Conservation (phyloP, 2,797 vertebrate genomes). For the Scarus forsteni region DNA sequence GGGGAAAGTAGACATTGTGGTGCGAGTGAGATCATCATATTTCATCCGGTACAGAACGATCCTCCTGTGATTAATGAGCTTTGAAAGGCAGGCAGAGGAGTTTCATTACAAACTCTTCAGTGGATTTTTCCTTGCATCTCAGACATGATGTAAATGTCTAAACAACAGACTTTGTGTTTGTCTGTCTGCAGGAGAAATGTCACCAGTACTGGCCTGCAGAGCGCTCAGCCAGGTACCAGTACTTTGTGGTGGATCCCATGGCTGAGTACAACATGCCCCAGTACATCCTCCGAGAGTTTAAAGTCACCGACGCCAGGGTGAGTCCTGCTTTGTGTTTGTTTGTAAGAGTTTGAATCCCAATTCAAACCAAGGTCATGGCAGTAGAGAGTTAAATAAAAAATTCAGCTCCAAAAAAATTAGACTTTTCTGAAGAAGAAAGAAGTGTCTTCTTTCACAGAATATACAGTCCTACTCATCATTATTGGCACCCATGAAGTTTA, state of each 20-base stretch:
- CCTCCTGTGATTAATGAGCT: slow-evolving; percentile 25
- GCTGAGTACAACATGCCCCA: slow-evolving; percentile 99
- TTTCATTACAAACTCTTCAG: slow-evolving; percentile 19
- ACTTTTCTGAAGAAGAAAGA: too few species aligned
- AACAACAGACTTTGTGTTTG: slow-evolving; percentile 29
- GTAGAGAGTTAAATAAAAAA: too few species aligned
- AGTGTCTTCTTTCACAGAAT: too few species aligned
- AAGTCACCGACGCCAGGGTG: slow-evolving; percentile 99
- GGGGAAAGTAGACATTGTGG: not conserved
- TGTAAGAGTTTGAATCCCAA: not conserved
- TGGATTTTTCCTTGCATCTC: slow-evolving; percentile 8
- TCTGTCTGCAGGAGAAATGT: slow-evolving; percentile 92
- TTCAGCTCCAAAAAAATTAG: too few species aligned
- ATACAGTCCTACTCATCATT: too few species aligned
- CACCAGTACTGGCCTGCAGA: slow-evolving; percentile 99
- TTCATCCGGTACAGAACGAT: slow-evolving; percentile 18
- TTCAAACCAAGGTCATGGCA: too few species aligned
- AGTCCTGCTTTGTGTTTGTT: slow-evolving; percentile 54
- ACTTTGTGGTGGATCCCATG: slow-evolving; percentile 99
- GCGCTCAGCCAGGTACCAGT: slow-evolving; percentile 97
- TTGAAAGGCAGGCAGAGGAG: slow-evolving; percentile 14
- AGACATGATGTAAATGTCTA: slow-evolving; percentile 19
- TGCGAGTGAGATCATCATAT: slow-evolving; percentile 23
- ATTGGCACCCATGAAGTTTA: too few species aligned
- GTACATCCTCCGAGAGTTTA: slow-evolving; percentile 98